Percentiles rank a stretch among this genome's conserved stretches.
phyloP scores from a whole-genome alignment of 2,113 vertebrate genomes.

The Chauna torquata region DNA sequence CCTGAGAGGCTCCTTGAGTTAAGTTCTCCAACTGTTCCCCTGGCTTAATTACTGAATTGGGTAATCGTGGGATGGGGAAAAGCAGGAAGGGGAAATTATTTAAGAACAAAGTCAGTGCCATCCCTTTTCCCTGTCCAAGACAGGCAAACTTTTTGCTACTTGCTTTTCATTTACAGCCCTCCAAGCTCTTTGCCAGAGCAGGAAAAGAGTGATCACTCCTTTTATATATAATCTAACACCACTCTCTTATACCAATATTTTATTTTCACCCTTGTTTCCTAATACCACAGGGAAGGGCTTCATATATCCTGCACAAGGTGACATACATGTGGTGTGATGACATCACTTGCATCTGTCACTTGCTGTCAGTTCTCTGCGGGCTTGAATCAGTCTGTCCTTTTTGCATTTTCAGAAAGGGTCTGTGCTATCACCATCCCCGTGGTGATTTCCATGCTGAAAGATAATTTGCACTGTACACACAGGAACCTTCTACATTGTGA shows the following conservation, averaged over 20 bases:
- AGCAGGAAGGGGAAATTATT: background rate
- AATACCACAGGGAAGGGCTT: background rate
- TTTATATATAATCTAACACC: background rate
- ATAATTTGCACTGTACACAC: background rate
- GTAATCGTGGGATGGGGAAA: background rate
- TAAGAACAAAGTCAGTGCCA: background rate
- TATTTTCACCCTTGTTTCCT: background rate
- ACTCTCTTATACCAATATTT: background rate
- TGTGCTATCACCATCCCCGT: background rate
- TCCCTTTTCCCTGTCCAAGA: background rate
- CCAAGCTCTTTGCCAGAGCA: background rate
- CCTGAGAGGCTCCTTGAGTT: background rate
- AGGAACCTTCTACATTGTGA: background rate
- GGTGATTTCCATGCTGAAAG: background rate
- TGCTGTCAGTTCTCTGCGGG: background rate
- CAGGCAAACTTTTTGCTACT: background rate
- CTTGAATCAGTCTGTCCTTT: background rate
- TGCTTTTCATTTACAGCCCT: background rate
- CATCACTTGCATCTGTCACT: background rate
- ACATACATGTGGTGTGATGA: background rate
- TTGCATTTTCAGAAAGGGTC: background rate
- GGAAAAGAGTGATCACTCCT: background rate
- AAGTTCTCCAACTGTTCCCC: background rate
- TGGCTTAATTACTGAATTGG: background rate
- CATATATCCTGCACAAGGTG: background rate